Evolutionary conservation across 2,797 vertebrate genomes (phyloP).

Genomic region (Setipinna tenuifilis): DNA sequence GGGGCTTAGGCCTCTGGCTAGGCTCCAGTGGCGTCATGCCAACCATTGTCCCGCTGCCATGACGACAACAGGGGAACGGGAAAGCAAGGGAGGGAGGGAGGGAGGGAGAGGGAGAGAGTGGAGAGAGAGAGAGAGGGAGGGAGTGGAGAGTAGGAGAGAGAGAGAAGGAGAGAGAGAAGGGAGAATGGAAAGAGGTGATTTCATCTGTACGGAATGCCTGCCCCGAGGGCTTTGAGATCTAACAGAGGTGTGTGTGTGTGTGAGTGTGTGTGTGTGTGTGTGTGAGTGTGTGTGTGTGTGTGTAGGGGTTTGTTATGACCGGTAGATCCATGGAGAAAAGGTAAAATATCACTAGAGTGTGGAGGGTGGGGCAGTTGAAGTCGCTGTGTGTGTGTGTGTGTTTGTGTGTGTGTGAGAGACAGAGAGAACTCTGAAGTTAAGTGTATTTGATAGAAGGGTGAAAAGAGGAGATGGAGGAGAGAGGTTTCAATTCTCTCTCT

Average conservation of each 20-base stretch:
- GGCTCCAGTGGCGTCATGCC: slow-evolving; percentile 37
- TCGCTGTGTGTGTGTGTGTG: not conserved
- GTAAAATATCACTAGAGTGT: not conserved
- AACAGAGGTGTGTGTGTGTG: slow-evolving; percentile 1
- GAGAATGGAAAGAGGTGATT: slow-evolving; percentile 26
- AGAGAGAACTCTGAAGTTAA: not conserved
- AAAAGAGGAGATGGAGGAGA: not conserved
- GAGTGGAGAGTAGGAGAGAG: not conserved
- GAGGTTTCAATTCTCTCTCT: not conserved
- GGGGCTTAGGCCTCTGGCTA: not conserved
- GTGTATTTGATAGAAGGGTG: not conserved
- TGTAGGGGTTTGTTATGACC: slow-evolving; percentile 2
- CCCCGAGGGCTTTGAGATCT: slow-evolving; percentile 6
- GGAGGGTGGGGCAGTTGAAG: not conserved
- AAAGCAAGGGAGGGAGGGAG: not conserved
- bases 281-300: not conserved
- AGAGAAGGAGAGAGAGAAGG: slow-evolving; percentile 5
- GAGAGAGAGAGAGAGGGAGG: not conserved
- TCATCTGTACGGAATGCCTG: slow-evolving; percentile 21
- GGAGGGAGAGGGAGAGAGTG: slow-evolving; percentile 17
- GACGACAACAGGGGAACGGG: not conserved
- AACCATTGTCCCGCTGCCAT: slow-evolving; percentile 58
- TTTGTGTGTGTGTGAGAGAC: not conserved
- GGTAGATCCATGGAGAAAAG: not conserved
- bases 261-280: slow-evolving; percentile 6